A percentile compares a stretch with the other conserved stretches of the same genome.
phyloP scores from a whole-genome alignment of 2,797 vertebrate genomes.

The Lithobates pipiens region DNA sequence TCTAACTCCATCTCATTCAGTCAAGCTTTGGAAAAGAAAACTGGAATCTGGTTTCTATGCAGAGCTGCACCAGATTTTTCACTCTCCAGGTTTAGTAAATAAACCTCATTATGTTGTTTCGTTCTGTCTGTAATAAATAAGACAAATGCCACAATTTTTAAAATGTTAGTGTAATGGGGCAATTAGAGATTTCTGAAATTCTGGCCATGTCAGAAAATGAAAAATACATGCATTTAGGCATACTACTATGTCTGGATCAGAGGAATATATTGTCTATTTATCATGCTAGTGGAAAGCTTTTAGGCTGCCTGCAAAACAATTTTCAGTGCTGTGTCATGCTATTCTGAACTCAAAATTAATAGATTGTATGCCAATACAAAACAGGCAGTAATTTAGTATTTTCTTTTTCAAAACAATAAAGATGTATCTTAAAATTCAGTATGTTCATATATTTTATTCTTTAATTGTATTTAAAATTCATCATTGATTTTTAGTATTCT shows the following conservation, averaged over 20 bases:
- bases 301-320: constrained; percentile 39
- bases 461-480: neutral
- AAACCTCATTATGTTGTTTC: too few species aligned
- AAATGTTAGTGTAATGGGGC: neutral
- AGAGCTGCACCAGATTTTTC: too few species aligned
- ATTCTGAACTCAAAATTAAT: constrained; percentile 18
- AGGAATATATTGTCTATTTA: constrained; percentile 45
- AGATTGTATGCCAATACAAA: constrained; percentile 1
- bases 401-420: neutral
- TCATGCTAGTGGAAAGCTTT: constrained; percentile 46
- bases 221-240: constrained; percentile 10
- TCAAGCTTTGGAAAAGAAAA: too few species aligned
- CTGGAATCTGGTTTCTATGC: too few species aligned
- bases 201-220: constrained; percentile 7
- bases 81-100: too few species aligned
- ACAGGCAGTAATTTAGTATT: neutral
- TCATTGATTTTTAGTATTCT: too few species aligned
- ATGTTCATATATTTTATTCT: neutral
- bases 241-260: constrained; percentile 20
- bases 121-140: too few species aligned
- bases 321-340: constrained; percentile 38
- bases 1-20: too few species aligned
- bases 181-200: constrained; percentile 14
- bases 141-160: too few species aligned
- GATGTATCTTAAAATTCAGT: neutral